Evolutionary conservation across 2,113 vertebrate species (phyloP).

Genomic region (Eira barbara): DNA sequence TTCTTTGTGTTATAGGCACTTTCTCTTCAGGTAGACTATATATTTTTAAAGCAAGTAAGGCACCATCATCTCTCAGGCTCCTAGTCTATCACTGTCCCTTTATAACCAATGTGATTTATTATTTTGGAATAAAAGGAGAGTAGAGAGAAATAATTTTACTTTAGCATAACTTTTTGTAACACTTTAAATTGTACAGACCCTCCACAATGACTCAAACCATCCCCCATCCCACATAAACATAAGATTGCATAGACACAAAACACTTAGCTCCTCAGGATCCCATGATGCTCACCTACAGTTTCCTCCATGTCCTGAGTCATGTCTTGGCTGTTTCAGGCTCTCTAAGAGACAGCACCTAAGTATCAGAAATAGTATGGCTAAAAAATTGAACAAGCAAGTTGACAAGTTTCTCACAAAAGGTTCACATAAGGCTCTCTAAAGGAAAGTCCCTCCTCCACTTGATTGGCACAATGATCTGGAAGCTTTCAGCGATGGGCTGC

Average conservation of each 20-base stretch:
- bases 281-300: constrained; percentile 24
- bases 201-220: background rate
- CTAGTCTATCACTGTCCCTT: background rate
- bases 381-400: constrained; percentile 20
- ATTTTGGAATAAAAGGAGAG: constrained; percentile 1
- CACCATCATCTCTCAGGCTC: background rate
- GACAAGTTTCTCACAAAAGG: constrained; percentile 22
- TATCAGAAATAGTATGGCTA: constrained; percentile 51
- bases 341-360: constrained; percentile 34
- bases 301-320: constrained; percentile 44
- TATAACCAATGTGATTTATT: background rate
- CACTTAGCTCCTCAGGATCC: background rate
- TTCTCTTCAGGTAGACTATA: background rate
- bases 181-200: background rate
- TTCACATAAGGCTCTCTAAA: constrained; percentile 50
- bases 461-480: background rate
- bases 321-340: constrained; percentile 34
- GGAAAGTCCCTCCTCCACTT: constrained; percentile 8
- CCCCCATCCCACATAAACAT: background rate
- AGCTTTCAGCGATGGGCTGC: background rate
- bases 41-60: background rate
- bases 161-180: background rate
- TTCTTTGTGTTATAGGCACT: background rate
- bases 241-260: background rate
- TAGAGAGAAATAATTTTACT: background rate